A percentile compares a stretch with the other conserved stretches of the same genome.
phyloP scores from a whole-genome alignment of 1,140 invertebrate genomes.

The Oedothorax gibbosus region DNA sequence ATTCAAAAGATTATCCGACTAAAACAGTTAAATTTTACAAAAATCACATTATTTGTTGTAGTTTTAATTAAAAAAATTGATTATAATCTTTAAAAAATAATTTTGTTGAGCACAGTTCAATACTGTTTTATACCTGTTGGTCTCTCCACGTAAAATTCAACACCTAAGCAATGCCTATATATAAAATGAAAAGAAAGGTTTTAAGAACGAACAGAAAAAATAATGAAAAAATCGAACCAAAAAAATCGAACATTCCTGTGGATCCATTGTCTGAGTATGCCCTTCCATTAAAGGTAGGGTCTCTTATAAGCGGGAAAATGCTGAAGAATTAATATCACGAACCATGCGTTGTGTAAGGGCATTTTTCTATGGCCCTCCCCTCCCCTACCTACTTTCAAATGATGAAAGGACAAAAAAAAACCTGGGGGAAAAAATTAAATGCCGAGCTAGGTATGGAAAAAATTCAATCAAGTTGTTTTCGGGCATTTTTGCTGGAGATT shows the following conservation, averaged over 20 bases:
- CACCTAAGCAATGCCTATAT: too few relatives aligned
- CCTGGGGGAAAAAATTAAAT: constrained; percentile 44
- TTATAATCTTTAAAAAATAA: too few relatives aligned
- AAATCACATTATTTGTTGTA: too few relatives aligned
- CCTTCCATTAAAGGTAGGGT: constrained; percentile 49
- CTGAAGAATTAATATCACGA: constrained; percentile 49
- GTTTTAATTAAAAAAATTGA: too few relatives aligned
- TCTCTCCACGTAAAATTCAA: too few relatives aligned
- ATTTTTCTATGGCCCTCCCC: constrained; percentile 32
- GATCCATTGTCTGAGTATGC: constrained; percentile 53
- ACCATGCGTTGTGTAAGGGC: constrained; percentile 39
- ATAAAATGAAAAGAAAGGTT: not conserved
- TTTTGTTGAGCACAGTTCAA: too few relatives aligned
- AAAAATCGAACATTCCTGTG: constrained; percentile 45
- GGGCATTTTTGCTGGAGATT: constrained; percentile 43
- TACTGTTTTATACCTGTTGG: too few relatives aligned
- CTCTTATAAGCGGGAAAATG: not conserved
- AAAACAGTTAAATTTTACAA: too few relatives aligned
- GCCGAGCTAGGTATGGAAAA: not conserved
- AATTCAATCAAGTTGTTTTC: constrained; percentile 45
- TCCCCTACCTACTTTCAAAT: not conserved
- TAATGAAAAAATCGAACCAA: constrained; percentile 1
- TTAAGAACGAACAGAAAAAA: constrained; percentile 22
- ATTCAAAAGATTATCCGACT: too few relatives aligned
- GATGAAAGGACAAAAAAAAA: not conserved